Evolutionary conservation across 2,113 vertebrate genomes (phyloP).

Genomic region (Megalops atlanticus): DNA sequence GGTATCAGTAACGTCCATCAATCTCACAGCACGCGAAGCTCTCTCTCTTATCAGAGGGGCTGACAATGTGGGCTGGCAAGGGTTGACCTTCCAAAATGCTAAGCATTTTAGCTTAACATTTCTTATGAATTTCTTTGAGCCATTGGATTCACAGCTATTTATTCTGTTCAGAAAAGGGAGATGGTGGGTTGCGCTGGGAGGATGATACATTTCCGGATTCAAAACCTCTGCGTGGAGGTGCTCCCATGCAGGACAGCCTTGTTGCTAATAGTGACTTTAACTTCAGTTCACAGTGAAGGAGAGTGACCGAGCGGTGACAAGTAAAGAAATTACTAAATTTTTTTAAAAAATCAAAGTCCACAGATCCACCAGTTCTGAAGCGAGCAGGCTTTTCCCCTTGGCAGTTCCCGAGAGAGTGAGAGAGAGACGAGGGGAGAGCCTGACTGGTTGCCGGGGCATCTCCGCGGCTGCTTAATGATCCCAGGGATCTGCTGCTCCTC

Average conservation of each 20-base stretch:
- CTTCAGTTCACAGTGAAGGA: no score
- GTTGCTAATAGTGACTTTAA: no score
- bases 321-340: neutral
- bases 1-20: neutral
- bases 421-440: constrained; percentile 45
- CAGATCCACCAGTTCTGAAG: neutral
- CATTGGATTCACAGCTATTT: no score
- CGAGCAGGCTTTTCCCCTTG: neutral
- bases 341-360: no score
- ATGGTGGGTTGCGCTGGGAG: no score
- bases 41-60: neutral
- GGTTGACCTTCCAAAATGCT: no score
- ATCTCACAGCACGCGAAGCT: neutral
- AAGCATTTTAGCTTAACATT: no score
- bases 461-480: constrained; percentile 72
- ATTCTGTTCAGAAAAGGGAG: no score
- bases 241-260: no score
- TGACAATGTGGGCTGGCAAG: neutral
- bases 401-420: neutral
- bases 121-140: no score
- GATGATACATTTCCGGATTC: no score
- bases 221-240: no score
- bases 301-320: neutral
- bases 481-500: constrained; percentile 67
- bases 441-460: constrained; percentile 58